A percentile compares a stretch with the other conserved stretches of the same genome.
phyloP scores from a whole-genome alignment of 2,797 vertebrate genomes.

The Amblyopsis hoosieri region DNA sequence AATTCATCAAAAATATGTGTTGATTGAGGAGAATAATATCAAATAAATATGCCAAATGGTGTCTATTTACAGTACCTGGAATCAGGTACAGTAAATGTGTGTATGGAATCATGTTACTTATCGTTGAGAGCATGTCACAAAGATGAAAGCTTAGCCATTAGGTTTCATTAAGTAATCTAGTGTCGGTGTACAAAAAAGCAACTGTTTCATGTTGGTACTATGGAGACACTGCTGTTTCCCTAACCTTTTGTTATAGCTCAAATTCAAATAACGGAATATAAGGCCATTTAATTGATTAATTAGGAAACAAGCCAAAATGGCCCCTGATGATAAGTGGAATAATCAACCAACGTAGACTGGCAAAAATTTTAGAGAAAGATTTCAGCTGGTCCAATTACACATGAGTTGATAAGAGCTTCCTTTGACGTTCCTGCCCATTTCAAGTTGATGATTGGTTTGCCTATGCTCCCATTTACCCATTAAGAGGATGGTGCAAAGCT shows the following conservation, averaged over 20 bases:
- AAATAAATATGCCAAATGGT: neutral
- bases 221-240: slow-evolving; percentile 23
- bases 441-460: slow-evolving; percentile 7
- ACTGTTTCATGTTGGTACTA: slow-evolving; percentile 27
- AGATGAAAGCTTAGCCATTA: slow-evolving; percentile 45
- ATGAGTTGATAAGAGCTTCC: slow-evolving; percentile 22
- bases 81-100: neutral
- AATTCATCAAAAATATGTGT: neutral
- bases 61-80: neutral
- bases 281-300: slow-evolving; percentile 38
- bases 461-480: slow-evolving; percentile 11
- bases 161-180: slow-evolving; percentile 41
- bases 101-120: neutral
- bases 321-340: slow-evolving; percentile 20
- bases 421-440: slow-evolving; percentile 10
- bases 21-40: neutral
- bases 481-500: slow-evolving; percentile 2
- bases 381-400: slow-evolving; percentile 4
- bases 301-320: slow-evolving; percentile 40
- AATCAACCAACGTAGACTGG: slow-evolving; percentile 12
- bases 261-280: slow-evolving; percentile 32
- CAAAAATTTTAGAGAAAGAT: slow-evolving; percentile 28
- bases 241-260: slow-evolving; percentile 19
- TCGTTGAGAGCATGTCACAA: slow-evolving; percentile 3
- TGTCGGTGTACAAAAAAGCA: slow-evolving; percentile 29